Evolutionary conservation across 2,113 vertebrate species (phyloP), one percentile per base, ranked within the genome.

Genomic region (Anhinga rufa): DNA sequence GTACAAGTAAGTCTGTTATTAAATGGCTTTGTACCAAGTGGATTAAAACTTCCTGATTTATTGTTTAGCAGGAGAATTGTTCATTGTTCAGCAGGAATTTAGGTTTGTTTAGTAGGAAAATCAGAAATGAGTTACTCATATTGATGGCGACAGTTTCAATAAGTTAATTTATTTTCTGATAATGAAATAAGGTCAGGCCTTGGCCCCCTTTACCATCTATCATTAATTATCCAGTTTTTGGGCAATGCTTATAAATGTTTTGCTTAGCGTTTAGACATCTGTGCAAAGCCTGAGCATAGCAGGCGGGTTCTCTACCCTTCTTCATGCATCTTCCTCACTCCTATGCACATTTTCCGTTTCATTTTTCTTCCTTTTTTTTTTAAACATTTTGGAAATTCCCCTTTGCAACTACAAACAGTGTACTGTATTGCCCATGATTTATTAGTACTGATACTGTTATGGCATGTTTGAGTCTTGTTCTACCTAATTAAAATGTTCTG

Each of bases 11-110:
- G 87, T 58, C 88, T n/a, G 34, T 95, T 88, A 76, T 77, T 95
- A 95, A 95, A 95, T 91, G 66, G 55, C 78, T 94, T 91, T 92
- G 62, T 65, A 69, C 79, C 78, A 89, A 85, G 92, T 95, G 78
- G 87, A 92, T 97, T 96, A 90, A 92, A 95, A 95, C 74, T 96
- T 87, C 90, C 71, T 94, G 90, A 94, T 86, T 89, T 90, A 93
- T 95, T 96, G 95, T 94, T 79, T 57, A 92, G 86, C 70, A n/a
- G 77, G 81, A 92, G 87, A 95, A 91, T 85, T 92, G 87, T 76
- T 94, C 38, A 76, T 94, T 96, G 92, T 95, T 92, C 84, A 87
- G 78, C 51, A 91, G 84, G 78, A 94, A 61, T 95, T 97, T 76
- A 62, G 83, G 76, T 89, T 94, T 92, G 81, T 91, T 93, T 94